Evolutionary conservation across 2,797 vertebrate species (phyloP).

Genomic region (Vespertilio murinus): DNA sequence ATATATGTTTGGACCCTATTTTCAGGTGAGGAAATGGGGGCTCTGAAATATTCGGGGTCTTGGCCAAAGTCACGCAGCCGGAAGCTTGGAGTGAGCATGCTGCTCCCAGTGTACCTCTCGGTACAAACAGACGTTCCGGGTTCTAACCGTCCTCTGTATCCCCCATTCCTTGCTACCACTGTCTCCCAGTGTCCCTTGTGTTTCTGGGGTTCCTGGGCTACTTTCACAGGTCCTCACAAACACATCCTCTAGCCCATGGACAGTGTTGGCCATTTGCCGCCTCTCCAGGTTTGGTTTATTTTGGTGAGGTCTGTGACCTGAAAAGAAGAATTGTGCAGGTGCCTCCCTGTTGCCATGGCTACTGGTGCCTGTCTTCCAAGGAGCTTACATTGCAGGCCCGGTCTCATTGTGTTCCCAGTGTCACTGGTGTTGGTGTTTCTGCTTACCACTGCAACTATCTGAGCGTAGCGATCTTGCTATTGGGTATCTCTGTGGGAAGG

Average conservation of each 20-base stretch:
- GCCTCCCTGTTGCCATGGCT: slow-evolving; percentile 49
- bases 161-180: neutral
- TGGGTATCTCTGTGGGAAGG: neutral
- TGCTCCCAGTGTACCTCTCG: neutral
- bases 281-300: slow-evolving; percentile 43
- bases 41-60: neutral
- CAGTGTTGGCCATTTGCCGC: neutral
- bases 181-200: neutral
- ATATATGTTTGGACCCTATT: neutral
- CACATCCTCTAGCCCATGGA: neutral
- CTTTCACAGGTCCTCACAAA: neutral
- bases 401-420: neutral
- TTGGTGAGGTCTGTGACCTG: neutral
- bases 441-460: neutral
- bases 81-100: neutral
- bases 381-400: neutral
- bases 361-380: neutral
- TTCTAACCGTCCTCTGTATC: neutral
- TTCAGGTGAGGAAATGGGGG: neutral
- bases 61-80: neutral
- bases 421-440: neutral
- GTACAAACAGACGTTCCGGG: neutral
- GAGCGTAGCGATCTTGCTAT: neutral
- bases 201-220: neutral
- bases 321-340: slow-evolving; percentile 14